Percentiles rank a stretch among this genome's conserved stretches.
Conservation (phyloP, 2,888 invertebrate species). For the Tenthredo distinguenda region DNA sequence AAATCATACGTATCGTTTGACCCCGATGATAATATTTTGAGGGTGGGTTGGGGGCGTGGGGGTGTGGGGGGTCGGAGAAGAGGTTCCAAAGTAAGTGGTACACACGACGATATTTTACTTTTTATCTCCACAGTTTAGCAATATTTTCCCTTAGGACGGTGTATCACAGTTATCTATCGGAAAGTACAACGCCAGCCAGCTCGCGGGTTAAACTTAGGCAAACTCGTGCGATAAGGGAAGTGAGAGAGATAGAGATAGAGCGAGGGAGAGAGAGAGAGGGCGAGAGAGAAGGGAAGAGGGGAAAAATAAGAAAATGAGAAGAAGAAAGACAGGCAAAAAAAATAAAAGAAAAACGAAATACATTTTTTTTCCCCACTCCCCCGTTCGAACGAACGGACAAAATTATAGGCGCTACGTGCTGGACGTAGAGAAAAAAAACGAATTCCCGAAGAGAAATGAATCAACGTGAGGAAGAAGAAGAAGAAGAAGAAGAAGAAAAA, state of each 20-base stretch:
- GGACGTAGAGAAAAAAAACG: constrained; percentile 19
- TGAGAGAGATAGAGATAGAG: neutral
- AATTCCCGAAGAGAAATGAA: constrained; percentile 18
- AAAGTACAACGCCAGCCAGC: constrained; percentile 36
- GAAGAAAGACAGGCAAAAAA: neutral
- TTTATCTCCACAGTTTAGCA: constrained; percentile 52
- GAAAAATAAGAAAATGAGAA: neutral
- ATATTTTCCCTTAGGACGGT: constrained; percentile 50
- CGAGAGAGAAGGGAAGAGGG: neutral
- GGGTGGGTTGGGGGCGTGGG: neutral
- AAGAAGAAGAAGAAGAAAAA: neutral
- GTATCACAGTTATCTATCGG: constrained; percentile 54
- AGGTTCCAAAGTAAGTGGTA: constrained; percentile 15
- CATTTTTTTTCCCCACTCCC: neutral
- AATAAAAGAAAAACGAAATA: neutral
- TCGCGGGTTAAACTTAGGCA: constrained; percentile 25
- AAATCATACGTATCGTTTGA: constrained; percentile 5
- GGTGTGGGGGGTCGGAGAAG: neutral
- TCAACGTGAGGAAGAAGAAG: neutral
- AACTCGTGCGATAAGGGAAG: constrained; percentile 38
- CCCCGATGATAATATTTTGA: neutral
- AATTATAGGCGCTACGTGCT: constrained; percentile 51
- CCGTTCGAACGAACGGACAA: constrained; percentile 41
- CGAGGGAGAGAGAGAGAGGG: neutral
- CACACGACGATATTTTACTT: constrained; percentile 51